Conservation (phyloP, 2,113 vertebrate species). For the Eclectus roratus region DNA sequence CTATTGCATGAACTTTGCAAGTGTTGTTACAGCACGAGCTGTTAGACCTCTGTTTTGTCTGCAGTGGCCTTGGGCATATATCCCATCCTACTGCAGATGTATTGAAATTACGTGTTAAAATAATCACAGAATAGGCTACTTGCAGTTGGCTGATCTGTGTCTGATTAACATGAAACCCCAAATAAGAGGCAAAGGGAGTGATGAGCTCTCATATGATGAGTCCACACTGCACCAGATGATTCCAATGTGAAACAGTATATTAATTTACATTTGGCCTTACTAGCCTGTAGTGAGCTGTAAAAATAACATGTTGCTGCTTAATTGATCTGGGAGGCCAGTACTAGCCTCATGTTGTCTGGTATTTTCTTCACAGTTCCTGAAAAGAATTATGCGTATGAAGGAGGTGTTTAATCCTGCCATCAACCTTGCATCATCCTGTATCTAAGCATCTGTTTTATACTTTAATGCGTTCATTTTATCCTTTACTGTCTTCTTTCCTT, state of each 20-base stretch:
- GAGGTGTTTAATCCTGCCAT: conserved; percentile 42
- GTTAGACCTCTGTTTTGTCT: no score
- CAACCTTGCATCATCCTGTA: conserved; percentile 59
- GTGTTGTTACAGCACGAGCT: no score
- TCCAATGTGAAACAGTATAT: not conserved
- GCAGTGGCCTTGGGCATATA: no score
- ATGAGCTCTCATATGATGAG: not conserved
- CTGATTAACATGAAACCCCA: not conserved
- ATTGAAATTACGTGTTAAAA: not conserved
- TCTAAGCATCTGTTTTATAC: conserved; percentile 63
- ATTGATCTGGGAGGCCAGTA: not conserved
- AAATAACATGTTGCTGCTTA: not conserved
- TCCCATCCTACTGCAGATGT: not conserved
- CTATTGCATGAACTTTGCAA: no score
- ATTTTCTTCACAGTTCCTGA: conserved; percentile 8
- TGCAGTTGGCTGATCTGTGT: not conserved
- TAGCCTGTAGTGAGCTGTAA: not conserved
- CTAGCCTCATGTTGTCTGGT: not conserved
- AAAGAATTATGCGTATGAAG: conserved; percentile 23
- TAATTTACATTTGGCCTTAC: not conserved
- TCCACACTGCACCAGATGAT: not conserved
- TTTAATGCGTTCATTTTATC: conserved; percentile 65
- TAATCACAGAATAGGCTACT: not conserved
- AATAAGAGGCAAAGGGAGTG: not conserved
- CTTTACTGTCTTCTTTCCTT: conserved; percentile 68